Evolutionary conservation across 2,113 vertebrate genomes (phyloP).

Genomic region (Rafetus swinhoei): DNA sequence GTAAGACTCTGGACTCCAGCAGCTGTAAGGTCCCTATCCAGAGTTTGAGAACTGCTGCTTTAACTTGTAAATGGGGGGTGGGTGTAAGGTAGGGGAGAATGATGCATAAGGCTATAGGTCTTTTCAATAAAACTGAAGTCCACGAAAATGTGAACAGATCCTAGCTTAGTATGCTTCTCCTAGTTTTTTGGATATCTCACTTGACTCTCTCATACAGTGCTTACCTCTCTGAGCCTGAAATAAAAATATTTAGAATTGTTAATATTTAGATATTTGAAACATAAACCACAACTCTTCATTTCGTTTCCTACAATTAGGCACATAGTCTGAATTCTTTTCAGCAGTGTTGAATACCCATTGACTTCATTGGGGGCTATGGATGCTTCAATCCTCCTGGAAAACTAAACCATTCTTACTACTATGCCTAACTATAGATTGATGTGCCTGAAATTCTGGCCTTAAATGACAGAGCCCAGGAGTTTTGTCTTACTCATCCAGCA

Average conservation of each 20-base stretch:
- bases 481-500: neutral
- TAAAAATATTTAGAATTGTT: neutral
- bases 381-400: constrained; percentile 10
- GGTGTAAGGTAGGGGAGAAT: no score
- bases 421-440: constrained; percentile 32
- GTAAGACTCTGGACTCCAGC: no score
- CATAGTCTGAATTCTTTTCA: neutral
- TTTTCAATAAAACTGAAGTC: no score
- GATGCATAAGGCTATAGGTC: no score
- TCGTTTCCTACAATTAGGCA: neutral
- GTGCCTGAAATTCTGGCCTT: neutral
- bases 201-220: no score
- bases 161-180: no score
- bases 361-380: neutral
- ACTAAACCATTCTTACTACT: neutral
- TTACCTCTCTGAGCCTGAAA: no score
- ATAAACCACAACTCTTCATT: neutral
- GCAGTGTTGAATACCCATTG: neutral
- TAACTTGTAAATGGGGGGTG: no score
- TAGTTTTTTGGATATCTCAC: no score
- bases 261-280: neutral
- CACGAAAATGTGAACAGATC: no score
- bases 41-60: no score
- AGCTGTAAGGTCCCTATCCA: no score
- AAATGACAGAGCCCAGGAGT: neutral